These are phyloP conservation scores for Yponomeuta plumbellus DNA, from an alignment of 2,888 invertebrate species.

Conservation along the genomic window DNA sequence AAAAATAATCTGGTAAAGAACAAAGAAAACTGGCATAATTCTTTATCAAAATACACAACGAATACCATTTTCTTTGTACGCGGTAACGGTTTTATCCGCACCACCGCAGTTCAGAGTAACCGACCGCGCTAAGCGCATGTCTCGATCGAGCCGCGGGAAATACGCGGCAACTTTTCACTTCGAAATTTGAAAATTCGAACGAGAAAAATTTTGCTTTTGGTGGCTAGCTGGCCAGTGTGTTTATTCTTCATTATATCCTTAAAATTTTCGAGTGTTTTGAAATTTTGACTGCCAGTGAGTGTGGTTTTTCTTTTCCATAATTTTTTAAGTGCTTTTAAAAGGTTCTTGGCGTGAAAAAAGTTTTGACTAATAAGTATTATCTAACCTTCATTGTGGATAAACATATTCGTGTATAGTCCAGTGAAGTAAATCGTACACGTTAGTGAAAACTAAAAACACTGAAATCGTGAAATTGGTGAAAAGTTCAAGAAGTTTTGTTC, in stretches of 20 bases:
- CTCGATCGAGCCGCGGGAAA: neutral
- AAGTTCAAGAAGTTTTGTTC: too few relatives aligned
- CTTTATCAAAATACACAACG: neutral
- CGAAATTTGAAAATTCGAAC: neutral
- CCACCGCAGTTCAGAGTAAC: neutral
- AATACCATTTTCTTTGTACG: neutral
- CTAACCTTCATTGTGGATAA: too few relatives aligned
- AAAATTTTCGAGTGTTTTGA: neutral
- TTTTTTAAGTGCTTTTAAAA: too few relatives aligned
- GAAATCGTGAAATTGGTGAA: too few relatives aligned
- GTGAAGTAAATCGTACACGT: too few relatives aligned
- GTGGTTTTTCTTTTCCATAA: too few relatives aligned
- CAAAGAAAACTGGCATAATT: neutral
- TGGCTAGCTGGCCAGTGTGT: neutral
- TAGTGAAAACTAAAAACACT: too few relatives aligned
- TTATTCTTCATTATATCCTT: neutral
- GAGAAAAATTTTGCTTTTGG: neutral
- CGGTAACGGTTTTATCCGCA: neutral
- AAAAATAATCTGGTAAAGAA: neutral
- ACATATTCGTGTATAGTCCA: too few relatives aligned
- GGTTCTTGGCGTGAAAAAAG: too few relatives aligned
- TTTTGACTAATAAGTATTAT: too few relatives aligned
- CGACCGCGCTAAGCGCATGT: neutral
- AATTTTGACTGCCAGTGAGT: neutral
- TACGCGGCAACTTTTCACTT: neutral